Percentiles rank a stretch among this genome's conserved stretches.
Evolutionary conservation across 2,113 vertebrate genomes (phyloP).

Genomic region (Pica pica): DNA sequence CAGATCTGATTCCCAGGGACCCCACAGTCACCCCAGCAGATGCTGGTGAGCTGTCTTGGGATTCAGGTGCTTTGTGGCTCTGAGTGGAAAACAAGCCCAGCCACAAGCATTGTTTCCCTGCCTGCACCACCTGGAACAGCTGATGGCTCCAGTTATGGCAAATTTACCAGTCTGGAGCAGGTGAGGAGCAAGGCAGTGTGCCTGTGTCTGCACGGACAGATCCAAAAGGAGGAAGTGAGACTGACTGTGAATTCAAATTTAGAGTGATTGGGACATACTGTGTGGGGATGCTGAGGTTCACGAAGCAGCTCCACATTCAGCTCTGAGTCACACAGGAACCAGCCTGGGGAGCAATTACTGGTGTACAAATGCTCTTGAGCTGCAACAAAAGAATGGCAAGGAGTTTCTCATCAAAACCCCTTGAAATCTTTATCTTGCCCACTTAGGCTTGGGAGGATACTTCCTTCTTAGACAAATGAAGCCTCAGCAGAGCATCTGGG

Average conservation of each 20-base stretch:
- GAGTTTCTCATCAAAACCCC: neutral
- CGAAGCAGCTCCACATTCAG: neutral
- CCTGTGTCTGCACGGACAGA: neutral
- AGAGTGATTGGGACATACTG: neutral
- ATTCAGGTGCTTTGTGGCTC: neutral
- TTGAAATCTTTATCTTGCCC: neutral
- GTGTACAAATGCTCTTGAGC: neutral
- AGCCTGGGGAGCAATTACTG: neutral
- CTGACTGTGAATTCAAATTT: neutral
- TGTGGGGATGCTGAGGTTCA: neutral
- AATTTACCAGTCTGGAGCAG: neutral
- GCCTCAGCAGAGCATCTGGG: neutral
- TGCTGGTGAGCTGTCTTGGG: neutral
- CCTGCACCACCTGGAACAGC: neutral
- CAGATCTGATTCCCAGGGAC: neutral
- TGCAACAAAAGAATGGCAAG: neutral
- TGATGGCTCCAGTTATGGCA: neutral
- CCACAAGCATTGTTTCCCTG: neutral
- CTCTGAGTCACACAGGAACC: constrained; percentile 18
- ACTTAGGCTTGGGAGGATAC: neutral
- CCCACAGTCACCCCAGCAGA: neutral
- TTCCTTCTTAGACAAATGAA: neutral
- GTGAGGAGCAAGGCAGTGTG: neutral
- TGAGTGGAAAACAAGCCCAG: neutral
- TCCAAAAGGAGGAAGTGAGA: neutral